Evolutionary conservation across 2,888 invertebrate species (phyloP).

Genomic region (Incurvaria masculella): DNA sequence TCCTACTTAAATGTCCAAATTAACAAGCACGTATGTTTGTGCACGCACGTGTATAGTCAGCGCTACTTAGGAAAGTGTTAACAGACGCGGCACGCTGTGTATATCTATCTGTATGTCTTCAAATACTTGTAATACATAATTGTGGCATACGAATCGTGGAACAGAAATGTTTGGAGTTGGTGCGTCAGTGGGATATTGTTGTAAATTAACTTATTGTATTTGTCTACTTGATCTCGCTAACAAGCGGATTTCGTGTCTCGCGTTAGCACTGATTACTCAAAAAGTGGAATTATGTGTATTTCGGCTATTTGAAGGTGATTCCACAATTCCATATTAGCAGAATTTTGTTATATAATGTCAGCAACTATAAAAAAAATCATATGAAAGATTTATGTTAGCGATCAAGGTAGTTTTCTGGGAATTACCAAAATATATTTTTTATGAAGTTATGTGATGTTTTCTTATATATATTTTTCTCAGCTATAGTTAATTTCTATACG

Average conservation of each 20-base stretch:
- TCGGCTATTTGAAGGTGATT: background rate
- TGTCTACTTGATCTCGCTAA: constrained; percentile 42
- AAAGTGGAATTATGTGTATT: background rate
- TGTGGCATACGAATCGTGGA: constrained; percentile 22
- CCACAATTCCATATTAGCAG: no score
- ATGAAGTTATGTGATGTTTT: no score
- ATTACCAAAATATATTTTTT: no score
- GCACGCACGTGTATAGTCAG: no score
- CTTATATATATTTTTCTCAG: no score
- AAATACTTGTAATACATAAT: constrained; percentile 40
- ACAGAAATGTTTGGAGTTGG: constrained; percentile 21
- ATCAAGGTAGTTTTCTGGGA: no score
- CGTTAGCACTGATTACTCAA: background rate
- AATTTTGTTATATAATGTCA: no score
- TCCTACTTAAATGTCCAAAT: no score
- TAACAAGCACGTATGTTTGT: no score
- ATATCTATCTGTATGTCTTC: constrained; percentile 45
- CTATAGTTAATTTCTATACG: no score
- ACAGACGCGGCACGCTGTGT: constrained; percentile 43
- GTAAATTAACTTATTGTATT: constrained; percentile 48
- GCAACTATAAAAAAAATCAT: no score
- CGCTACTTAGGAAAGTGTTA: constrained; percentile 29
- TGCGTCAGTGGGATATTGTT: constrained; percentile 33
- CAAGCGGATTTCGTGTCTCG: constrained; percentile 16
- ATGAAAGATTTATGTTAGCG: no score